These are phyloP conservation scores for Chlamydotis undulata DNA, from an alignment of 2,113 vertebrate genomes.

Conservation along the genomic window DNA sequence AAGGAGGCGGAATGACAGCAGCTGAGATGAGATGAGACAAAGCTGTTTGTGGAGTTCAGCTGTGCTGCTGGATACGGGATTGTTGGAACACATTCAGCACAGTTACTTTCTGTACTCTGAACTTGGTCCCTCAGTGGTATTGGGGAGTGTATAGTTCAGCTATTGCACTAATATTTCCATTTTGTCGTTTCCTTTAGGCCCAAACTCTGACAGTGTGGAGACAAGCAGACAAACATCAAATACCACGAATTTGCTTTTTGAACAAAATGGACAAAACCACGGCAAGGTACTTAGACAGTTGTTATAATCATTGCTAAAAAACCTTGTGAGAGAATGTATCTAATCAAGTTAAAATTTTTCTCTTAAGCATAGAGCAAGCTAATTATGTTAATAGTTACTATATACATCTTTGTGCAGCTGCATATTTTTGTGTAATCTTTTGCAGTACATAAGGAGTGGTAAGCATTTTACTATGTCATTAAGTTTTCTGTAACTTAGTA, in stretches of 20 bases:
- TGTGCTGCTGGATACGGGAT: background rate
- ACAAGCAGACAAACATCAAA: conserved; percentile 91
- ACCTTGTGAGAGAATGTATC: background rate
- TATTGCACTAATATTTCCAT: background rate
- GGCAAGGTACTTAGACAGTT: conserved; percentile 81
- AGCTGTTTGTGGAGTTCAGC: background rate
- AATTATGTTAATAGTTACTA: background rate
- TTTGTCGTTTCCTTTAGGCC: conserved; percentile 79
- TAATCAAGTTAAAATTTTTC: background rate
- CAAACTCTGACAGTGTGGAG: conserved; percentile 96
- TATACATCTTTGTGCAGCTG: background rate
- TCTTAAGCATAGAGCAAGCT: background rate
- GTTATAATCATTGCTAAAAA: background rate
- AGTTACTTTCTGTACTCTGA: background rate
- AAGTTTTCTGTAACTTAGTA: background rate
- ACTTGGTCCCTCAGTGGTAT: rapidly evolving
- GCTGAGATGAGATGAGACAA: background rate
- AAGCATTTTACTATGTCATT: background rate
- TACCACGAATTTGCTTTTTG: conserved; percentile 94
- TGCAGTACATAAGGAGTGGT: background rate
- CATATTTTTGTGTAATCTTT: background rate
- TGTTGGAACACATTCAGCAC: no score
- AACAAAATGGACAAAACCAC: conserved; percentile 98
- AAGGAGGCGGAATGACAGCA: background rate
- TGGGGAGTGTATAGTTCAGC: background rate